phyloP scores from a whole-genome alignment of 2,888 invertebrate species.

The Tridacna gigas region DNA sequence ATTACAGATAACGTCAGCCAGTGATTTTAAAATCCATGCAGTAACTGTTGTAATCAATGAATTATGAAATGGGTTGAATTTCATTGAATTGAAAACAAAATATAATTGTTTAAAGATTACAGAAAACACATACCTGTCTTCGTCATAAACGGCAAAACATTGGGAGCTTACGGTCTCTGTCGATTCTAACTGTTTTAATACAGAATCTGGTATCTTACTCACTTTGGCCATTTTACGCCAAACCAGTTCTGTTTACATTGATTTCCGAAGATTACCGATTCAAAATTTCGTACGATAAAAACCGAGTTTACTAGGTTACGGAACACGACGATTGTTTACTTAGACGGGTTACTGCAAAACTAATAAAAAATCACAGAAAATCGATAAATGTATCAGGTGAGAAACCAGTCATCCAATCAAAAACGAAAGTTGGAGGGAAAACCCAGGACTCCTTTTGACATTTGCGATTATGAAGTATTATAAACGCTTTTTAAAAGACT shows the following conservation, averaged over 20 bases:
- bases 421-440: conserved; percentile 37
- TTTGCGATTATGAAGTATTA: too few species aligned
- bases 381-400: neutral
- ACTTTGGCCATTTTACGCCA: conserved; percentile 54
- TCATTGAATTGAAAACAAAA: neutral
- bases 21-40: too few species aligned
- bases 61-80: neutral
- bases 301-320: conserved; percentile 24
- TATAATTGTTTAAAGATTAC: neutral
- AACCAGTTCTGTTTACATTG: conserved; percentile 33
- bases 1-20: too few species aligned
- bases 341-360: conserved; percentile 2
- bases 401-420: conserved; percentile 17
- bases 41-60: too few species aligned
- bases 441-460: neutral
- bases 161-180: conserved; percentile 58
- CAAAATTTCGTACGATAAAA: conserved; percentile 14
- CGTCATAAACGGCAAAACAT: conserved; percentile 68
- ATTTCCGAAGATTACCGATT: conserved; percentile 43
- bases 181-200: conserved; percentile 59
- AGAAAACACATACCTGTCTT: conserved; percentile 62
- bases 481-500: too few species aligned
- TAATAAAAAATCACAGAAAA: neutral
- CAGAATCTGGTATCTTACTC: conserved; percentile 54
- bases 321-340: neutral